A percentile compares a stretch with the other conserved stretches of the same genome.
These are phyloP conservation scores for Petromus typicus DNA, from an alignment of 2,113 vertebrate genomes.

Conservation along the genomic window DNA sequence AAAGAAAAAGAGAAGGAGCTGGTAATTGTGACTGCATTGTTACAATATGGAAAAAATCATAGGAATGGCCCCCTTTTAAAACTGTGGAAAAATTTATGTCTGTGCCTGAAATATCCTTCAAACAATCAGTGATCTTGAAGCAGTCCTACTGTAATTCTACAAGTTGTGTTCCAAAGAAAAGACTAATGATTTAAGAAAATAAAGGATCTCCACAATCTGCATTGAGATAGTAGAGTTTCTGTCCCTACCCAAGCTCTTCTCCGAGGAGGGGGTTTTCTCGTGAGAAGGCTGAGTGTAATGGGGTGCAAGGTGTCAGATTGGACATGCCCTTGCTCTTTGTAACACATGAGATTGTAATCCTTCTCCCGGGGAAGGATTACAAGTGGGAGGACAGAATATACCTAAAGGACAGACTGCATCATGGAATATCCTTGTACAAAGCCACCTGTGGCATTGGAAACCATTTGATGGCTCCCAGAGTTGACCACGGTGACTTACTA, in stretches of 20 bases:
- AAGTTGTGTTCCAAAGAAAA: not conserved
- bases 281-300: not conserved
- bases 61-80: not conserved
- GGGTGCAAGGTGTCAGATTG: not conserved
- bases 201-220: not conserved
- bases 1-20: not conserved
- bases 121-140: conserved; percentile 38
- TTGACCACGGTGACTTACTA: not conserved
- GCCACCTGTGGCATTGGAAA: not conserved
- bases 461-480: not conserved
- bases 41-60: not conserved
- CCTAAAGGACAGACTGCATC: not conserved
- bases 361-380: not conserved
- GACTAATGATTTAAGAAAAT: conserved; percentile 7
- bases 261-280: not conserved
- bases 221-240: not conserved
- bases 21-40: not conserved
- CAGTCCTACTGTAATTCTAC: conserved; percentile 12
- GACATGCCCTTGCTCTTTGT: not conserved
- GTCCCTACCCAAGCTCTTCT: not conserved
- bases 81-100: not conserved
- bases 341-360: not conserved
- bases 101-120: conserved; percentile 50
- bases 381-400: not conserved
- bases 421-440: not conserved